phyloP scores from a whole-genome alignment of 2,888 invertebrate species.

The Limenitis camilla region DNA sequence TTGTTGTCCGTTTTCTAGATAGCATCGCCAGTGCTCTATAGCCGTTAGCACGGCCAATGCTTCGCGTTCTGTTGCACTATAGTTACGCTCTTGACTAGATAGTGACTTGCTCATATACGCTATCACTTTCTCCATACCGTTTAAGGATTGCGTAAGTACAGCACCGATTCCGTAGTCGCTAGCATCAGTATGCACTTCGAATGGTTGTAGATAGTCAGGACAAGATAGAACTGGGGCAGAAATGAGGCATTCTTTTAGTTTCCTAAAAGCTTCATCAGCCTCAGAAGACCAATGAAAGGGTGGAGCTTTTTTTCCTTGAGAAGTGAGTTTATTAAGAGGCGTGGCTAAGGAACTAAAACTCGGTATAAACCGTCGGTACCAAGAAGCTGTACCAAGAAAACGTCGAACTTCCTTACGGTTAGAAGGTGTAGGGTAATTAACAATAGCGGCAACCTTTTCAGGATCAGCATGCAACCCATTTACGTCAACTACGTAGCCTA shows the following conservation, averaged over 20 bases:
- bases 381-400: neutral
- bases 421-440: neutral
- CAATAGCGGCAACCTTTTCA: conserved; percentile 20
- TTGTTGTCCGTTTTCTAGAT: neutral
- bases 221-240: conserved; percentile 23
- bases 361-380: no score
- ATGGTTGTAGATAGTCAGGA: conserved; percentile 15
- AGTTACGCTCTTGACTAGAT: conserved; percentile 3
- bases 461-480: conserved; percentile 29
- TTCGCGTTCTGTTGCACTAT: conserved; percentile 19
- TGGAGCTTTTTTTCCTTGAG: conserved; percentile 18
- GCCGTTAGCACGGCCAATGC: conserved; percentile 18
- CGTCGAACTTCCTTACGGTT: neutral
- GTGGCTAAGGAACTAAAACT: conserved; percentile 9
- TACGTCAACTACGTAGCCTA: conserved; percentile 30
- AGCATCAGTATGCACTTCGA: conserved; percentile 27
- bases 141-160: conserved; percentile 18
- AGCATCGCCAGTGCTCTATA: conserved; percentile 10
- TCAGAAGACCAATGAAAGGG: conserved; percentile 22
- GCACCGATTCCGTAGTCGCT: conserved; percentile 22
- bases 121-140: neutral
- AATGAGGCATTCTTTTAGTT: neutral
- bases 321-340: conserved; percentile 28
- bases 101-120: conserved; percentile 1
- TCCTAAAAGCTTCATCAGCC: neutral